Conservation (phyloP, 2,113 vertebrate genomes). For the Seriola aureovittata region DNA sequence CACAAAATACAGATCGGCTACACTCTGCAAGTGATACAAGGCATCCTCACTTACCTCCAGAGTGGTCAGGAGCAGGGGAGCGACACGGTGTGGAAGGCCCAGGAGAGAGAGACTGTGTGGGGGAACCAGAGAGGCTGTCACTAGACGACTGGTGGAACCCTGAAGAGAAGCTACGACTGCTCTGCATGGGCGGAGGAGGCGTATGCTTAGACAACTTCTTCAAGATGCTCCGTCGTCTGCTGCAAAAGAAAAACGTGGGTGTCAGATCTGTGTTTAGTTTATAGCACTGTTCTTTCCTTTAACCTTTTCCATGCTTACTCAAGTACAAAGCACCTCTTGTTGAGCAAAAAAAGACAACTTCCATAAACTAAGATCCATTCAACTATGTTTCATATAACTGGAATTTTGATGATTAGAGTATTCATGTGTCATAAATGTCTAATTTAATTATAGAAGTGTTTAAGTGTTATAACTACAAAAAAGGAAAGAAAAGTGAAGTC, state of each 20-base stretch:
- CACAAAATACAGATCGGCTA: not conserved
- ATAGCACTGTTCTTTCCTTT: not conserved
- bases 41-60: constrained; percentile 81
- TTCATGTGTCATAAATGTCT: not conserved
- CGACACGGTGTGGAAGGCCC: constrained; percentile 89
- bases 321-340: not conserved
- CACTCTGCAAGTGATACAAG: not conserved
- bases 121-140: constrained; percentile 93
- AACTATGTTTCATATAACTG: not conserved
- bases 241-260: constrained; percentile 22
- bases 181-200: constrained; percentile 86
- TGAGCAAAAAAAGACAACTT: not conserved
- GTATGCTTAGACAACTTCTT: constrained; percentile 94
- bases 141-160: constrained; percentile 95
- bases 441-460: not conserved
- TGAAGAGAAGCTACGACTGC: constrained; percentile 94
- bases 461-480: not conserved
- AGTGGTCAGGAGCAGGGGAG: constrained; percentile 89
- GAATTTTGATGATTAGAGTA: not conserved
- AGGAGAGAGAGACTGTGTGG: constrained; percentile 92
- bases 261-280: not conserved
- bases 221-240: constrained; percentile 88
- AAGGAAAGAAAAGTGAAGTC: not conserved
- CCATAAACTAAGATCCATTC: not conserved
- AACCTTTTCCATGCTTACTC: not conserved